phyloP scores from a whole-genome alignment of 2,113 vertebrate genomes.

The Lathamus discolor region DNA sequence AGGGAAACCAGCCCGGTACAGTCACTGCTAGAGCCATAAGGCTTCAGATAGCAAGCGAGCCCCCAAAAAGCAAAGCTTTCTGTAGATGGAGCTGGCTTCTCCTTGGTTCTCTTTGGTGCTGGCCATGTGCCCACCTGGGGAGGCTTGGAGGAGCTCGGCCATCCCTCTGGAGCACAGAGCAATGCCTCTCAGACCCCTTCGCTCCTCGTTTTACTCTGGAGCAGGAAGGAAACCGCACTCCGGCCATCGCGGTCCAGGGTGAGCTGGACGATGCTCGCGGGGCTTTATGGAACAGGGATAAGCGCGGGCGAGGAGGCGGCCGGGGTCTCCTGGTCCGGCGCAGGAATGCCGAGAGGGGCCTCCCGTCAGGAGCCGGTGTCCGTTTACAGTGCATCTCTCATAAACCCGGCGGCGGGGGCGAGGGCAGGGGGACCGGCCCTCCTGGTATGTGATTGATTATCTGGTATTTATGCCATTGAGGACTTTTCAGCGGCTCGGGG shows the following conservation, averaged over 20 bases:
- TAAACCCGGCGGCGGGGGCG: slow-evolving; percentile 76
- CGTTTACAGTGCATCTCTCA: slow-evolving; percentile 89
- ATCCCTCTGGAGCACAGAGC: background rate
- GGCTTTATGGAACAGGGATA: background rate
- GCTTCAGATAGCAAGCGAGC: background rate
- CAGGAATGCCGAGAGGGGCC: slow-evolving; percentile 84
- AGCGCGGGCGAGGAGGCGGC: slow-evolving; percentile 56
- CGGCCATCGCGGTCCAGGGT: fast-evolving
- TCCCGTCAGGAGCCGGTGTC: slow-evolving; percentile 79
- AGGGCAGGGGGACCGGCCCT: slow-evolving; percentile 82
- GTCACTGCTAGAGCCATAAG: fast-evolving
- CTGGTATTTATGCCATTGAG: slow-evolving; percentile 91
- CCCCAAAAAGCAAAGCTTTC: background rate
- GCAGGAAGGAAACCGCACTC: fast-evolving
- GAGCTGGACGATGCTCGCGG: background rate
- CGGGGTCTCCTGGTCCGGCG: slow-evolving; percentile 48
- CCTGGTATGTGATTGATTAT: slow-evolving; percentile 98
- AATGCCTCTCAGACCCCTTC: fast-evolving
- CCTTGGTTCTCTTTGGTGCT: fast-evolving
- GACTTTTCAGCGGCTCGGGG: slow-evolving; percentile 89
- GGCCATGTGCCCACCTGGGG: fast-evolving
- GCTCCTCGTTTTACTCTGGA: background rate
- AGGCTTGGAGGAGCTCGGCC: background rate
- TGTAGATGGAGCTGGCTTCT: background rate
- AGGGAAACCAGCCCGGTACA: background rate